Evolutionary conservation across 1,140 invertebrate genomes (phyloP).

Genomic region (Lycorma delicatula): DNA sequence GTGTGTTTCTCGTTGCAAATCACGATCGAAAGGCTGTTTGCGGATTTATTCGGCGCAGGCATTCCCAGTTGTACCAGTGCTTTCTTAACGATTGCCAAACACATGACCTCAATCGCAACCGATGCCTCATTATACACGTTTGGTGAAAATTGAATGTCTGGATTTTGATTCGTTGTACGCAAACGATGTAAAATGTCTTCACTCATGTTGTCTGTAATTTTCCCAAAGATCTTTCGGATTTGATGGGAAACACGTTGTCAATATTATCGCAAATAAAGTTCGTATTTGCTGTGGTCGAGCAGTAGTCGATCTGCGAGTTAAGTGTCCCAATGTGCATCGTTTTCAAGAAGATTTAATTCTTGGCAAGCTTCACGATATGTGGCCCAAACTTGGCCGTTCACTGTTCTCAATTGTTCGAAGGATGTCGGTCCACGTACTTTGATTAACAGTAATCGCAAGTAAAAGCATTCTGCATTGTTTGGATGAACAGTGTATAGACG

Average conservation of each 20-base stretch:
- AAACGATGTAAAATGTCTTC: slow-evolving; percentile 18
- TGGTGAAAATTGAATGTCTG: slow-evolving; percentile 11
- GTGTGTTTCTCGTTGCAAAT: no score
- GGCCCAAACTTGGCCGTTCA: slow-evolving; percentile 34
- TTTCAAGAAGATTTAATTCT: slow-evolving; percentile 34
- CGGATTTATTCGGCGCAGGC: slow-evolving; percentile 35
- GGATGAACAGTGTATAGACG: slow-evolving; percentile 39
- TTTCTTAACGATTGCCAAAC: slow-evolving; percentile 32
- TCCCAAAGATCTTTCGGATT: slow-evolving; percentile 33
- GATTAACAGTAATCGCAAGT: slow-evolving; percentile 38
- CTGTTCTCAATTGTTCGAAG: slow-evolving; percentile 38
- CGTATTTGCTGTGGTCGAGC: slow-evolving; percentile 36
- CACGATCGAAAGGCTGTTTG: no score
- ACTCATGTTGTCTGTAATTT: slow-evolving; percentile 36
- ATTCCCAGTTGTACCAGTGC: slow-evolving; percentile 36
- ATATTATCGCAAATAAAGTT: slow-evolving; percentile 37
- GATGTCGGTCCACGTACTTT: slow-evolving; percentile 40
- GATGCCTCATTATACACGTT: slow-evolving; percentile 37
- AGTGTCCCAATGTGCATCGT: slow-evolving; percentile 36
- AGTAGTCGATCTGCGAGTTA: no score
- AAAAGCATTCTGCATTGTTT: slow-evolving; percentile 39
- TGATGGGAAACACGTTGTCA: slow-evolving; percentile 35
- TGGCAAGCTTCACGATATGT: slow-evolving; percentile 38
- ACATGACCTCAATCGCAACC: slow-evolving; percentile 35
- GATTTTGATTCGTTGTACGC: slow-evolving; percentile 12